phyloP scores from a whole-genome alignment of 2,113 vertebrate genomes.

The Corapipo altera region DNA sequence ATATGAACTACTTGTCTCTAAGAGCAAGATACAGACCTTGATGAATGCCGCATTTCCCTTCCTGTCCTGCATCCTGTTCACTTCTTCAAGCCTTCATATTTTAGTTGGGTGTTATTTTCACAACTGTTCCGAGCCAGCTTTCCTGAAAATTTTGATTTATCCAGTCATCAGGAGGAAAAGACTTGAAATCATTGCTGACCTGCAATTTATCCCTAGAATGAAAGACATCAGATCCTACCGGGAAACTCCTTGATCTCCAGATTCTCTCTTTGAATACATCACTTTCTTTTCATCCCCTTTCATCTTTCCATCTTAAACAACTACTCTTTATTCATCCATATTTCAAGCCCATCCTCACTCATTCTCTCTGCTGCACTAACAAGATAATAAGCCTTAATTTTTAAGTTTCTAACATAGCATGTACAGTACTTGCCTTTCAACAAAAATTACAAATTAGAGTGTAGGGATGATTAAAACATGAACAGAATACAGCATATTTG shows the following conservation, averaged over 20 bases:
- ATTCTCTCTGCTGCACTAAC: not conserved
- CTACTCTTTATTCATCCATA: conserved; percentile 1
- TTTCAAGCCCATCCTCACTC: conserved; percentile 12
- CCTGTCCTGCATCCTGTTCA: not conserved
- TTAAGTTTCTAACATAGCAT: not conserved
- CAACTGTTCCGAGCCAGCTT: not conserved
- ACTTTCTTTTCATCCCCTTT: conserved; percentile 10
- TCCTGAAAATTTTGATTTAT: not conserved
- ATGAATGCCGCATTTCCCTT: not conserved
- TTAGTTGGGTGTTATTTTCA: not conserved
- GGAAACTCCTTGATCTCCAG: conserved; percentile 10
- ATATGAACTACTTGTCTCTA: not conserved
- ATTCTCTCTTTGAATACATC: not conserved
- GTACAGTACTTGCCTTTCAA: conserved; percentile 21
- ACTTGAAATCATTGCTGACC: conserved; percentile 23
- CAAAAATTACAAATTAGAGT: conserved; percentile 57
- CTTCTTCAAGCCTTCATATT: not conserved
- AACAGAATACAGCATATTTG: conserved; percentile 11
- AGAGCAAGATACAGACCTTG: not conserved
- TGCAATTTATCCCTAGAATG: not conserved
- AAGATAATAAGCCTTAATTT: conserved; percentile 14
- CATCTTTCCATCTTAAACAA: conserved; percentile 25
- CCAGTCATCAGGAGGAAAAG: not conserved
- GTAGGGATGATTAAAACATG: conserved; percentile 57
- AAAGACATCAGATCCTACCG: not conserved